Conservation (phyloP, 1,140 invertebrate genomes). For the Helicoverpa zea region DNA sequence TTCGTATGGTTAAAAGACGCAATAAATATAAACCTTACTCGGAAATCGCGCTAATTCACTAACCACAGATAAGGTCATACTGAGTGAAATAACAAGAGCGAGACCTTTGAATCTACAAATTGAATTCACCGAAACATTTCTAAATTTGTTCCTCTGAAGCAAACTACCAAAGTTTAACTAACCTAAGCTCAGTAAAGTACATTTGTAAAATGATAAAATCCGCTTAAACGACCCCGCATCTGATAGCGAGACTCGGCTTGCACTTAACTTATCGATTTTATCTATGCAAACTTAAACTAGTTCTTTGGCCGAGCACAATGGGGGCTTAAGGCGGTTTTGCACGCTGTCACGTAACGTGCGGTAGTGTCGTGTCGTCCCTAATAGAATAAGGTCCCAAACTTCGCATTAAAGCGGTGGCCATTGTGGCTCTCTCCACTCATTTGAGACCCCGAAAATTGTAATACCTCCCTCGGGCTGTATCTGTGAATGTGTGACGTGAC, state of each 20-base stretch:
- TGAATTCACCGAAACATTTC: not conserved
- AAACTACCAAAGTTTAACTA: slow-evolving; percentile 22
- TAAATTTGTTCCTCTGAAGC: not conserved
- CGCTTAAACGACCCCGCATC: slow-evolving; percentile 15
- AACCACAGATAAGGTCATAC: too few relatives aligned
- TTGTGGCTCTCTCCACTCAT: slow-evolving; percentile 2
- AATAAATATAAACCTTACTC: too few relatives aligned
- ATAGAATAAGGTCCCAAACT: slow-evolving; percentile 45
- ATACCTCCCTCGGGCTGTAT: not conserved
- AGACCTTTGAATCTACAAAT: not conserved
- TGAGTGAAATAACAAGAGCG: not conserved
- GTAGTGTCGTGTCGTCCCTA: slow-evolving; percentile 4
- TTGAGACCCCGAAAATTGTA: slow-evolving; percentile 36
- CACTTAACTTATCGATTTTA: slow-evolving; percentile 47
- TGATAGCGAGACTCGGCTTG: slow-evolving; percentile 23
- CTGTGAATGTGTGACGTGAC: not conserved
- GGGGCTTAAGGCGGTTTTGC: slow-evolving; percentile 17
- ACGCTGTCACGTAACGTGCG: slow-evolving; percentile 21
- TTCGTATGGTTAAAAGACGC: too few relatives aligned
- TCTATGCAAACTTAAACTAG: slow-evolving; percentile 49
- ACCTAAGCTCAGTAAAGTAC: slow-evolving; percentile 15
- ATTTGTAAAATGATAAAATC: slow-evolving; percentile 45
- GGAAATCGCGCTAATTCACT: too few relatives aligned
- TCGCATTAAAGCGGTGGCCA: slow-evolving; percentile 13
- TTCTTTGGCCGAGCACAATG: slow-evolving; percentile 22